Base-by-base conservation (phyloP, 2,113 vertebrate genomes). In the Onychostoma macrolepis region DNA sequence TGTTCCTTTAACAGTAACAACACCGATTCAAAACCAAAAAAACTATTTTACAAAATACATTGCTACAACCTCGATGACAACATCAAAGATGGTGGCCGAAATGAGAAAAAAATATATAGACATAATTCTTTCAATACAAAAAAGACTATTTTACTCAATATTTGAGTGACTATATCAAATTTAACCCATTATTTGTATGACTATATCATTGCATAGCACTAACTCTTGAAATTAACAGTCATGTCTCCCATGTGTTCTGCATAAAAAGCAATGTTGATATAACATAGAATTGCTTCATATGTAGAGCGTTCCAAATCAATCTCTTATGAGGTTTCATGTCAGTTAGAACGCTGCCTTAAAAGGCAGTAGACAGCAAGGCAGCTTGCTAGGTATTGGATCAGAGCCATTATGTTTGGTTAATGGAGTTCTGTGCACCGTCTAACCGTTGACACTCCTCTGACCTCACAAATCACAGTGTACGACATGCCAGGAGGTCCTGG, bases 391-490 rank as follows among this genome's bases (percentile, higher is more conserved):
- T 36, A n/a, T 15, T 56, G 53, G 53, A 56, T 12, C 21, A 38
- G 12, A 50, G 61, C 41, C 26, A 65, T 67, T 67, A 24, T 83
- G 43, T 83, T 71, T 82, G 41, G 13, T 82, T 83, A 83, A 36
- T 83, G 43, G 38, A 67, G 80, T 30, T 63, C 38, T 63, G 58
- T 48, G 26, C 41, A 69, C 17, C 19, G 28, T 78, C 76, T 78
- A 78, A 78, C 43, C 28, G 19, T 53, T 21, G 28, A 53, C 76
- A 53, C 58, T 65, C 48, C 6, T 69, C 63, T 50, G 41, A 83
- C 63, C n/a, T 67, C 1, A 71, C 38, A 19, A 30, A 45, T 45
- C 26, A 26, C 58, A 65, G 61, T 24, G 38, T 33, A 10, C 8
- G 43, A 19, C 17, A 53, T 26, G 17, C 19, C 63, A 48, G 43